Evolutionary conservation across 2,888 invertebrate species (phyloP).

Genomic region (Ischnura elegans): DNA sequence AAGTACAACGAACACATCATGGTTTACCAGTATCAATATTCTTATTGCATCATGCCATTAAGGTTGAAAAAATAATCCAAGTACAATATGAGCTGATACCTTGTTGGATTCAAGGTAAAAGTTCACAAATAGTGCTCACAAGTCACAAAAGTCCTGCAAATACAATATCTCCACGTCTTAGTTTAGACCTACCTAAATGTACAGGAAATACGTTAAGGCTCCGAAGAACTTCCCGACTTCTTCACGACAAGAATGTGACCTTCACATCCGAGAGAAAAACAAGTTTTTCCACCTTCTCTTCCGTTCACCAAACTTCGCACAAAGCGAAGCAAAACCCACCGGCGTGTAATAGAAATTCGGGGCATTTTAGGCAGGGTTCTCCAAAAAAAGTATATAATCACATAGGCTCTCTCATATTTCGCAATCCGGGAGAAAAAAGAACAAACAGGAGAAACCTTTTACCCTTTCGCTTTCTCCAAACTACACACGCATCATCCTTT

Average conservation of each 20-base stretch:
- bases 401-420: constrained; percentile 37
- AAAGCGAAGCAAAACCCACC: neutral
- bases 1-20: no score
- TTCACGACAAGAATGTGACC: neutral
- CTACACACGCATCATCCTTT: no score
- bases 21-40: no score
- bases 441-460: constrained; percentile 46
- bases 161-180: neutral
- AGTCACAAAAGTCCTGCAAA: no score
- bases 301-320: neutral
- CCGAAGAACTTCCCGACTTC: neutral
- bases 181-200: neutral
- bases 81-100: no score
- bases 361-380: neutral
- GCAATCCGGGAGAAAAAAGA: constrained; percentile 33
- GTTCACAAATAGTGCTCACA: no score
- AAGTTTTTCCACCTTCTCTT: neutral
- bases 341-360: neutral
- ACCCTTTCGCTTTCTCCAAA: neutral
- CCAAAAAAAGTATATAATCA: neutral
- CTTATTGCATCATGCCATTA: no score
- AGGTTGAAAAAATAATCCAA: no score
- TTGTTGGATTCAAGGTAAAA: no score
- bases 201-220: neutral
- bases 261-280: neutral